These are phyloP conservation scores for Thecophora atra DNA, from an alignment of 2,888 invertebrate genomes.

Conservation along the genomic window DNA sequence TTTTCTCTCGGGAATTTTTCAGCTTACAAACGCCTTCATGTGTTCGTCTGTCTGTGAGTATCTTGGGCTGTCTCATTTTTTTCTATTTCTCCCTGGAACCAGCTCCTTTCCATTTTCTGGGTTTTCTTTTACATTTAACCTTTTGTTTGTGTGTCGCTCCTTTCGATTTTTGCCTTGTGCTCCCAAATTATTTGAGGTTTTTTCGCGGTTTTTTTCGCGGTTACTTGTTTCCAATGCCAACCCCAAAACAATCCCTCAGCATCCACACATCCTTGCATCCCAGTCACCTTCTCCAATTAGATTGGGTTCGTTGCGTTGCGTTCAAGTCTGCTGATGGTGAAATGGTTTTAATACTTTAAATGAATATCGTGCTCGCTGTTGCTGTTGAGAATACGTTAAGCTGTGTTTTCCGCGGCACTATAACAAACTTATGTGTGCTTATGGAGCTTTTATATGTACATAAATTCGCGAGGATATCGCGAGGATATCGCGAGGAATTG, in stretches of 20 bases:
- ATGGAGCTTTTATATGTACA: too few species aligned
- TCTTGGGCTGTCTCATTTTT: background rate
- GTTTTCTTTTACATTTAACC: background rate
- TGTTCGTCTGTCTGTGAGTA: conserved; percentile 13
- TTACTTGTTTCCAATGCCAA: background rate
- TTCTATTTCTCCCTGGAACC: background rate
- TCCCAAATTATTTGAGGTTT: background rate
- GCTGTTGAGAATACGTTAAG: conserved; percentile 57
- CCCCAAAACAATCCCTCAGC: background rate
- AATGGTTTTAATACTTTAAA: conserved; percentile 20
- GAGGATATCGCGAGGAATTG: too few species aligned
- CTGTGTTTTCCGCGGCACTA: conserved; percentile 43
- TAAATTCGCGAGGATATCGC: too few species aligned
- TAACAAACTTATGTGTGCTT: conserved; percentile 24
- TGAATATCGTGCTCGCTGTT: conserved; percentile 8
- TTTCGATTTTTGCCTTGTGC: background rate
- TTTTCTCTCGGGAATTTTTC: conserved; percentile 1
- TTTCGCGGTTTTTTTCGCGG: conserved; percentile 1
- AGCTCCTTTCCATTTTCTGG: background rate
- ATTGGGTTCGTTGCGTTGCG: background rate
- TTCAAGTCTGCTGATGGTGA: background rate
- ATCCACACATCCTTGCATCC: background rate
- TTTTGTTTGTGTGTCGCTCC: background rate
- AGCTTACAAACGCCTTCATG: background rate
- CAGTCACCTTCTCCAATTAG: background rate